These are phyloP conservation scores for Cygnus olor DNA, from an alignment of 2,797 vertebrate species.

Conservation along the genomic window DNA sequence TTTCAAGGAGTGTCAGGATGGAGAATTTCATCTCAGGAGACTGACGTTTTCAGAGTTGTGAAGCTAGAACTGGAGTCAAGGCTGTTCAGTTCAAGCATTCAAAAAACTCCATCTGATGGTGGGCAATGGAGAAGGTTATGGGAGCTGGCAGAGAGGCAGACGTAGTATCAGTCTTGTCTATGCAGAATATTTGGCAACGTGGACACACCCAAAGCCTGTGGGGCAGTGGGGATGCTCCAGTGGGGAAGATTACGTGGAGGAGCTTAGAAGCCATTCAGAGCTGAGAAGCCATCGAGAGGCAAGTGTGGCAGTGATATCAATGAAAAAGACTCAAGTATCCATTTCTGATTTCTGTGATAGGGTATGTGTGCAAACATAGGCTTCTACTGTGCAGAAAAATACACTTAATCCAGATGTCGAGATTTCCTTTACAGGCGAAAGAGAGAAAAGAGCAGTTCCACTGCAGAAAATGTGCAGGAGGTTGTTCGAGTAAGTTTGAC, in stretches of 20 bases:
- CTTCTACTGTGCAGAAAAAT: background rate
- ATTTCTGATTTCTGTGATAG: background rate
- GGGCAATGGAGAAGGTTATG: background rate
- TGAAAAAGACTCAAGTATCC: rapidly evolving
- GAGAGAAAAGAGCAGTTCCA: background rate
- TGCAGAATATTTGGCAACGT: background rate
- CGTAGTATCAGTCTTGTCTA: background rate
- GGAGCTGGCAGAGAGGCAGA: background rate
- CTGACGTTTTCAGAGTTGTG: background rate
- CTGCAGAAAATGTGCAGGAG: background rate
- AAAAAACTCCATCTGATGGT: background rate
- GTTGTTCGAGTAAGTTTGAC: too few species aligned
- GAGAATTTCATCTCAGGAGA: background rate
- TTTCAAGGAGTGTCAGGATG: background rate
- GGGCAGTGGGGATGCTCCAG: background rate
- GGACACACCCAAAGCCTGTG: background rate
- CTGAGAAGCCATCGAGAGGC: background rate
- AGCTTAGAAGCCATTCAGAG: background rate
- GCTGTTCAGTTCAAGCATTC: background rate
- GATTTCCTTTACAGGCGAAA: background rate
- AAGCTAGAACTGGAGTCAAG: background rate
- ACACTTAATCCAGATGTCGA: background rate
- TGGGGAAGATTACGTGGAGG: background rate
- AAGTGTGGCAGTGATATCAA: background rate
- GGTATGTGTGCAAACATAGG: background rate